Evolutionary conservation across 2,888 invertebrate species (phyloP), one percentile per base, ranked within the genome.

Genomic region (Cheilosia vernalis): DNA sequence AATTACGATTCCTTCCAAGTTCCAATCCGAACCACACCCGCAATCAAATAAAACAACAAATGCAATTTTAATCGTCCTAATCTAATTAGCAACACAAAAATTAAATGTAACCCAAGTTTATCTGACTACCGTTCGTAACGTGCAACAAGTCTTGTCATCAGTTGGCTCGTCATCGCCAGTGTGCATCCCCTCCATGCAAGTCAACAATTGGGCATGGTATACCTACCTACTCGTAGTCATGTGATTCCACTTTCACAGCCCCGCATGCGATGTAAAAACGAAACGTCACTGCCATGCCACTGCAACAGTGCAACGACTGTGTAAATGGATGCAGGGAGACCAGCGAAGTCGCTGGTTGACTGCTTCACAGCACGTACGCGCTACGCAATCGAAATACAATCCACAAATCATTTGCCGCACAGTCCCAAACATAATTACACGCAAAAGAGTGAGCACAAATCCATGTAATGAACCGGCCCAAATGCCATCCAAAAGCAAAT

Each of bases 341-440:
- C 77, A 77, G 70, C 49, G n/a, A 40, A 44, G 33, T 13, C 33
- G 58, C 42, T 73, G n/a, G 73, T 49, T 51, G 17, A 6, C 19
- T 67, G 55, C 42, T 42, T 74, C 37, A 80, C 53, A 21, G 79
- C 78, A 83, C 79, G 83, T 79, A 73, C 19, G 21, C 15, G 55
- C 30, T 33, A 55, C 61, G 79, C 78, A 79, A 37, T 67, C 73
- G 44, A 70, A 74, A 85, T 85, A 72, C 85, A 85, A 72, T 85
- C 85, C 85, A 85, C 81, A 84, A 80, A 74, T 74, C 80, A 80
- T 80, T 80, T 42, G 49, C 63, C 49, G 55, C 51, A 61, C 58
- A 67, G 66, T 56, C 67, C 63, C 79, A 83, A 24, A 67, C 67
- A 49, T 13, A 44, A 56, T 53, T 58, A 55, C 27, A 27, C 40